phyloP scores from a whole-genome alignment of 2,797 vertebrate species.

The Artibeus jamaicensis region DNA sequence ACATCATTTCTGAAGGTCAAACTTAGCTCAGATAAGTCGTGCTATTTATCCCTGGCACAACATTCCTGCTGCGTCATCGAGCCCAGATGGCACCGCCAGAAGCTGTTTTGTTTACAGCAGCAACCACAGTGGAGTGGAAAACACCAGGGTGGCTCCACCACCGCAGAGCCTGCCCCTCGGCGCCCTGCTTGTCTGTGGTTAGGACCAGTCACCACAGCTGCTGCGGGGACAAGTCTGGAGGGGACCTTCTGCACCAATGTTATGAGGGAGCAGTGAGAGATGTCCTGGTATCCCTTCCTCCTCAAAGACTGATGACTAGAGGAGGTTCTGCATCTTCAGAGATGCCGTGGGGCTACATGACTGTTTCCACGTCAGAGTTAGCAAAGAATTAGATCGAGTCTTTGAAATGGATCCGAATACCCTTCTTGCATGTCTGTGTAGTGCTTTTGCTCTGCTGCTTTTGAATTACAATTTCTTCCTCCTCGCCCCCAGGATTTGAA shows the following conservation, averaged over 20 bases:
- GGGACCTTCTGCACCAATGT: rapidly evolving
- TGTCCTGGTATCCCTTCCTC: neutral
- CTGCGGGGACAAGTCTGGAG: rapidly evolving
- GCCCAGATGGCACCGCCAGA: neutral
- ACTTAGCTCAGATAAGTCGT: neutral
- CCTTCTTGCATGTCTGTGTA: neutral
- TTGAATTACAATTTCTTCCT: neutral
- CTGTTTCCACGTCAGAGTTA: neutral
- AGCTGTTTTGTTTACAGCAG: neutral
- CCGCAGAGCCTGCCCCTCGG: too few relatives aligned
- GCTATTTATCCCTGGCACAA: neutral
- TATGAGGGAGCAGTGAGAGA: rapidly evolving
- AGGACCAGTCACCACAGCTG: neutral
- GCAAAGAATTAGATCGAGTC: neutral
- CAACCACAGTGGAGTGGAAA: neutral
- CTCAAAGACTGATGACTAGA: neutral
- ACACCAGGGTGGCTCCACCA: neutral
- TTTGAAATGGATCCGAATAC: neutral
- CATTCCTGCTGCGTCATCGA: neutral
- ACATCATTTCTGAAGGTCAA: neutral
- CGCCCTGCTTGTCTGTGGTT: neutral
- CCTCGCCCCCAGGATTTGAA: neutral
- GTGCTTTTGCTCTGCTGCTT: neutral
- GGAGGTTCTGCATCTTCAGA: neutral
- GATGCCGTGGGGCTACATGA: neutral